Conservation (phyloP, 1,140 invertebrate species). For the Drosophila pachea region DNA sequence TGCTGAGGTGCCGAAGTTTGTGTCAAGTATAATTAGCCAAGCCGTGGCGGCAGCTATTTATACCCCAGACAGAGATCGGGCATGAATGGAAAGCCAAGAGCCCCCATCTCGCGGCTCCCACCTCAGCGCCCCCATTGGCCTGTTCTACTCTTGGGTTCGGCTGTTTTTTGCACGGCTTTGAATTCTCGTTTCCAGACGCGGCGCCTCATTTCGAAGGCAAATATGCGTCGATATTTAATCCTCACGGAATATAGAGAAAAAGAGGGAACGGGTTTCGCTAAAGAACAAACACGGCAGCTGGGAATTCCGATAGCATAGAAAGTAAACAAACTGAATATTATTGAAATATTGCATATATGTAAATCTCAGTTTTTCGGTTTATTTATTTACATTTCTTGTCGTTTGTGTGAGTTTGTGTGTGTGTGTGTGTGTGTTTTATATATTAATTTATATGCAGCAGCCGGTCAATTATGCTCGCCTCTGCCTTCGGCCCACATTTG, state of each 20-base stretch:
- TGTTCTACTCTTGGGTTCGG: not conserved
- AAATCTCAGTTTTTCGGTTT: not conserved
- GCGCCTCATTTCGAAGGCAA: conserved; percentile 35
- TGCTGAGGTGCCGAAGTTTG: conserved; percentile 31
- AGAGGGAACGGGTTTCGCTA: conserved; percentile 63
- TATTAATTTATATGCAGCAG: conserved; percentile 24
- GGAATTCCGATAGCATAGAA: conserved; percentile 57
- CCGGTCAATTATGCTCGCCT: conserved; percentile 24
- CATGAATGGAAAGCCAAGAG: conserved; percentile 38
- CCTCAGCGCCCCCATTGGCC: conserved; percentile 22
- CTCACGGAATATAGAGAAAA: conserved; percentile 8
- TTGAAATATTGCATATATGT: conserved; percentile 29
- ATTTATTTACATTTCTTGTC: no score
- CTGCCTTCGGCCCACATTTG: no score
- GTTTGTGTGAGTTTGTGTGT: no score
- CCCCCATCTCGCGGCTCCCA: conserved; percentile 20
- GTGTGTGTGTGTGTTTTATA: conserved; percentile 6
- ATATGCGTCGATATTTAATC: conserved; percentile 48
- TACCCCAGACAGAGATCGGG: conserved; percentile 24
- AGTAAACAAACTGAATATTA: conserved; percentile 50
- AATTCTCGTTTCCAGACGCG: conserved; percentile 50
- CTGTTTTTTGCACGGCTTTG: no score
- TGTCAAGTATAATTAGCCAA: conserved; percentile 53
- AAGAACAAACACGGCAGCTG: conserved; percentile 60
- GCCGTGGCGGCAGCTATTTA: conserved; percentile 57